phyloP scores from a whole-genome alignment of 1,140 invertebrate genomes.

The Drosophila ambigua region DNA sequence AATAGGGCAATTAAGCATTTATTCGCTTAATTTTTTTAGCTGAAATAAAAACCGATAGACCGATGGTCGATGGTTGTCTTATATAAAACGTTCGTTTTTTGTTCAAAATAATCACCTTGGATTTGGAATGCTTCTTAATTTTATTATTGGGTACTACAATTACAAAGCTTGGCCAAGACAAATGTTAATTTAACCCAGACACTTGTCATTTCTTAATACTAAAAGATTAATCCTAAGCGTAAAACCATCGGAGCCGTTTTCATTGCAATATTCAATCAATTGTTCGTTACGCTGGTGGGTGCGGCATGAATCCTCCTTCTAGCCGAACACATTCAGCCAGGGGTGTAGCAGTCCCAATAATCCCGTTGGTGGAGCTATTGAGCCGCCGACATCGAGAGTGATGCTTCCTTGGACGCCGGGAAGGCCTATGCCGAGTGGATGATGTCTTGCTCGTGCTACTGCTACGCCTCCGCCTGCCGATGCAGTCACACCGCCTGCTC shows the following conservation, averaged over 20 bases:
- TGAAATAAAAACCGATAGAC: too few species aligned
- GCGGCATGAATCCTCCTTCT: not conserved
- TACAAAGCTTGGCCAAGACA: constrained; percentile 42
- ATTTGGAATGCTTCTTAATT: constrained; percentile 43
- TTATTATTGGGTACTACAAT: constrained; percentile 35
- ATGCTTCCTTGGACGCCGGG: constrained; percentile 1
- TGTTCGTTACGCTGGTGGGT: not conserved
- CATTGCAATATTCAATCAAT: not conserved
- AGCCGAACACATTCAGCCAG: constrained; percentile 5
- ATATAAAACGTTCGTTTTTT: not conserved
- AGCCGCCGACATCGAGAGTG: constrained; percentile 5
- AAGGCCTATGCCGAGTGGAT: not conserved
- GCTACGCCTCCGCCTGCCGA: too few species aligned
- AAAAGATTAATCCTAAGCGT: constrained; percentile 24
- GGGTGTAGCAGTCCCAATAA: constrained; percentile 5
- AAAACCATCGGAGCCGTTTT: constrained; percentile 8
- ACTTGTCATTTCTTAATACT: constrained; percentile 31
- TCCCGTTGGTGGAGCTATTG: constrained; percentile 10
- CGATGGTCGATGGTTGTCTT: too few species aligned
- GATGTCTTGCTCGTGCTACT: not conserved
- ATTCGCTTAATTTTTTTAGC: too few species aligned
- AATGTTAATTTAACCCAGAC: constrained; percentile 29
- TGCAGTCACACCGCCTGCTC: too few species aligned
- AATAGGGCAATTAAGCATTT: too few species aligned
- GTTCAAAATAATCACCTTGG: not conserved